These are phyloP conservation scores for Charadrius vociferus DNA, from an alignment of 2,113 vertebrate species.

Conservation along the genomic window DNA sequence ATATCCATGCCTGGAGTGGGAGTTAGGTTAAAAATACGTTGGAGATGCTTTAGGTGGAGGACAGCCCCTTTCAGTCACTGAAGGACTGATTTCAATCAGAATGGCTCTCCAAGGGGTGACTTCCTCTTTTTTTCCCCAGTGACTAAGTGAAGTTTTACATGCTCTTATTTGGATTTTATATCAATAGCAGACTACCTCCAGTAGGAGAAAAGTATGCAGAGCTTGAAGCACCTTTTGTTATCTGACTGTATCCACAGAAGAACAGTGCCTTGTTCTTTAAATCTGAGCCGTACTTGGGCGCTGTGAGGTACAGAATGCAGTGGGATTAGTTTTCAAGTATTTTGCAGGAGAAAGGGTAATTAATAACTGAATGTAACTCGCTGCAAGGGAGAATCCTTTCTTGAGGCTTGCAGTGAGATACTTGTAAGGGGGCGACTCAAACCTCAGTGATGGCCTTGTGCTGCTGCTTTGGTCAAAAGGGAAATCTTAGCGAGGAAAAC, in stretches of 20 bases:
- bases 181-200: neutral
- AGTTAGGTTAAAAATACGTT: accelerated
- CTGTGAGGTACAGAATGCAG: neutral
- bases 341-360: neutral
- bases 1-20: accelerated
- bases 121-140: neutral
- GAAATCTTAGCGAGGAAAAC: neutral
- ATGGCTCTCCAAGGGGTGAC: neutral
- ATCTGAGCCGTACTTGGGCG: accelerated
- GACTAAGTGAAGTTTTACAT: neutral
- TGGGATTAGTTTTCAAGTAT: neutral
- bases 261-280: neutral
- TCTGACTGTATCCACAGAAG: too few species aligned
- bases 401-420: neutral
- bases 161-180: neutral
- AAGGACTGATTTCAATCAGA: neutral
- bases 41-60: neutral
- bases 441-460: neutral
- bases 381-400: neutral
- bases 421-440: neutral
- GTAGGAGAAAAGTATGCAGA: neutral
- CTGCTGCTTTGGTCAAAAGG: neutral
- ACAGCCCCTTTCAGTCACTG: neutral
- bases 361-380: neutral
- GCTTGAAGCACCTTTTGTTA: neutral